phyloP scores from a whole-genome alignment of 2,113 vertebrate genomes.

The Lanius ludovicianus region DNA sequence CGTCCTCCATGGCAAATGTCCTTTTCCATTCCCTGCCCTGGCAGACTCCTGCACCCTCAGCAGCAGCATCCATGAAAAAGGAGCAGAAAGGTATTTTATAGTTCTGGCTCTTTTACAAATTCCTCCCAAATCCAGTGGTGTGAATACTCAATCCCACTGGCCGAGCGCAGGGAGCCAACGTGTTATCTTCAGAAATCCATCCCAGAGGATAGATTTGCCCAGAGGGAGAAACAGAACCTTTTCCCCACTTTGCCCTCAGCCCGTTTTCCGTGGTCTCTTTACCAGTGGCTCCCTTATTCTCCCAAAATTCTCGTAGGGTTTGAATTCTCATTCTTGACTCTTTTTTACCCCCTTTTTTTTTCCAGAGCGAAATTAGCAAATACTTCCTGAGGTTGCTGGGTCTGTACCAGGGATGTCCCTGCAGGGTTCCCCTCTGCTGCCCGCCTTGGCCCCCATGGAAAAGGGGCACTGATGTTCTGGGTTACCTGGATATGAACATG shows the following conservation, averaged over 20 bases:
- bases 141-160: slow-evolving; percentile 34
- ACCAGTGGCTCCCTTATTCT: neutral
- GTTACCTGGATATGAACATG: accelerated
- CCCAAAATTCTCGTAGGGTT: neutral
- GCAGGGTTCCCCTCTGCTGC: neutral
- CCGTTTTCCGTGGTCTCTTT: neutral
- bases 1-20: slow-evolving; percentile 3
- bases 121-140: slow-evolving; percentile 40
- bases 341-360: neutral
- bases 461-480: accelerated
- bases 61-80: slow-evolving; percentile 36
- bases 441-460: accelerated
- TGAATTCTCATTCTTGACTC: neutral
- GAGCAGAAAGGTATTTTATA: slow-evolving; percentile 55
- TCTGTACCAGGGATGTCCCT: neutral
- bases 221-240: neutral
- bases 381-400: neutral
- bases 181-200: neutral
- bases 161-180: neutral
- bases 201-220: neutral
- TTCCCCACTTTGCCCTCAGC: neutral
- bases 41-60: slow-evolving; percentile 34
- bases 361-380: neutral
- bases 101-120: slow-evolving; percentile 26
- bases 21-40: slow-evolving; percentile 18